Base-by-base conservation (phyloP, 1,140 invertebrate species). In the Drosophila yakuba region DNA sequence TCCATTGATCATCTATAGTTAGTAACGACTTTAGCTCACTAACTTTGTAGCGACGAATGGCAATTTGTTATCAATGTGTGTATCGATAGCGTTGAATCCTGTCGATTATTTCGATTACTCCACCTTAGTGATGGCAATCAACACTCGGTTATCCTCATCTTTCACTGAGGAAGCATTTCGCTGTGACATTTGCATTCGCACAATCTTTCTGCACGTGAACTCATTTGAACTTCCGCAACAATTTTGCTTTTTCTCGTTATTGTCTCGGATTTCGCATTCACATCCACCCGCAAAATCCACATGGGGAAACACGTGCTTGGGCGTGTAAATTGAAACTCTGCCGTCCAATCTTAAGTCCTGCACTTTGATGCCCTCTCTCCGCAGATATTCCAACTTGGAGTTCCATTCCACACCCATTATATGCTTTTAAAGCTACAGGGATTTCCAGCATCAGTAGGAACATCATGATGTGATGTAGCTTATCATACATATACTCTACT, bases 211-310 rank as follows among this genome's bases (percentile, higher is more conserved):
- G 7, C 67, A 50, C 66, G 35, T 89, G 85, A 89, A 89, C 84
- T 90, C 74, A 43, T 73, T 89, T 89, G 84, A 89, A 89, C 84
- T 89, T 89, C 84, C 84, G 80, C 47, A 62, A 58, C 43, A 66
- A 90, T 68, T 68, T 82, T 73, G 41, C 67, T 58, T 58, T 54
- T 81, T 77, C 60, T 67, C 74, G 80, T 77, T 80, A 89, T 89
- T 89, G 84, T 88, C 85, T 83, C 52, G 45, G 62, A 58, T 74
- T 83, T 88, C 84, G 64, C 79, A 60, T 51, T 48, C 72, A 62
- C 58, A 52, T 39, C 43, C 63, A 64, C 58, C 45, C 43, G 57
- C 52, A 54, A 20, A 20, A 20, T 20, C 20, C 20, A 20, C 20
- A 20, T 75, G 74, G 61, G 25, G 48, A 63, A 78, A 78, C 83